phyloP scores from a whole-genome alignment of 1,140 invertebrate genomes.

The Myzus persicae region DNA sequence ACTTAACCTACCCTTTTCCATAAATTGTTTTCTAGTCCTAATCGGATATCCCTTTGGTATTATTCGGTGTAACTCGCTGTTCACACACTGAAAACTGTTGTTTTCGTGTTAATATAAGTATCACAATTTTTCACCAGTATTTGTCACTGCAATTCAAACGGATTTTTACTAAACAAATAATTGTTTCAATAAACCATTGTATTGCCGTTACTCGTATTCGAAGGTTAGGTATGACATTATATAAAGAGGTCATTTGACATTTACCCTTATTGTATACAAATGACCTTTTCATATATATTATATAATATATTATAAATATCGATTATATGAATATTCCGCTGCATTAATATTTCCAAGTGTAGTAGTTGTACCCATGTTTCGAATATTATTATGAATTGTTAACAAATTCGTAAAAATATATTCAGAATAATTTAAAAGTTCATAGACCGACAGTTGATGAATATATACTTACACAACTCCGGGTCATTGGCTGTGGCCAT shows the following conservation, averaged over 20 bases:
- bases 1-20: slow-evolving; percentile 41
- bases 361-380: neutral
- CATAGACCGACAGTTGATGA: slow-evolving; percentile 7
- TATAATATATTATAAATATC: slow-evolving; percentile 35
- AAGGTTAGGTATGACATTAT: neutral
- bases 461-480: neutral
- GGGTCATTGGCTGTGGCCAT: neutral
- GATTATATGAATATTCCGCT: slow-evolving; percentile 22
- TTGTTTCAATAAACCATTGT: neutral
- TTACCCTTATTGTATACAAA: slow-evolving; percentile 30
- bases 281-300: slow-evolving; percentile 22
- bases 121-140: neutral
- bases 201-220: neutral
- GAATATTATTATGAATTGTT: slow-evolving; percentile 4
- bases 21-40: slow-evolving; percentile 31
- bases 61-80: neutral
- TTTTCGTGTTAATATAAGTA: neutral
- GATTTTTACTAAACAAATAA: neutral
- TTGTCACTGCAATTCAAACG: neutral
- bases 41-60: neutral
- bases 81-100: neutral
- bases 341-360: slow-evolving; percentile 25
- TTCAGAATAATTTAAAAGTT: slow-evolving; percentile 32
- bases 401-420: slow-evolving; percentile 2
- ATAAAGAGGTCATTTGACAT: slow-evolving; percentile 31